Conservation (phyloP, 2,113 vertebrate genomes). For the Cyphomyrus discorhynchus region DNA sequence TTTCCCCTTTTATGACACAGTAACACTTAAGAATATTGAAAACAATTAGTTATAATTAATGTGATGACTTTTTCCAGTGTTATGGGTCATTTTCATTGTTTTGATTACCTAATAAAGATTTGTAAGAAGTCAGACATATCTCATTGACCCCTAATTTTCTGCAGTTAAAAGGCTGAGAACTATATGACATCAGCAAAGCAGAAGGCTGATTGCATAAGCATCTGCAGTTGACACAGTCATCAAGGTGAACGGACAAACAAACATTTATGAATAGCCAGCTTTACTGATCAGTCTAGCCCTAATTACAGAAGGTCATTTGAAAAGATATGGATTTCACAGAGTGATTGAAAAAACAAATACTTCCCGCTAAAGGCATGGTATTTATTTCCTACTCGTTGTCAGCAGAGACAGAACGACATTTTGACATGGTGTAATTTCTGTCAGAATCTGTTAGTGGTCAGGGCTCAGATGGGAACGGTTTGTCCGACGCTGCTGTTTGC, state of each 20-base stretch:
- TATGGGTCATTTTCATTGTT: not conserved
- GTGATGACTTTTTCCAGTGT: not conserved
- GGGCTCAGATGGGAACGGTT: not conserved
- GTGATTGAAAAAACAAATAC: not conserved
- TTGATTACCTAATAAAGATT: not conserved
- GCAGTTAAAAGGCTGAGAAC: not conserved
- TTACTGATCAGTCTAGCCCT: not conserved
- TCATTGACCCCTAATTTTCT: not conserved
- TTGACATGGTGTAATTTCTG: not conserved
- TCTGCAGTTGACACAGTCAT: not conserved
- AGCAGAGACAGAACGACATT: not conserved
- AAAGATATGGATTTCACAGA: not conserved
- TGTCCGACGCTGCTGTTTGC: not conserved
- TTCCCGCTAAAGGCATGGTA: not conserved
- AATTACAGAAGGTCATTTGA: not conserved
- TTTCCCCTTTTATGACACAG: not conserved
- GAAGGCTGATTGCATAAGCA: not conserved
- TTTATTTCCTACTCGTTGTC: not conserved
- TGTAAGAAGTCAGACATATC: not conserved
- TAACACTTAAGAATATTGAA: not conserved
- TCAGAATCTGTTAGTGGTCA: not conserved
- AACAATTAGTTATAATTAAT: not conserved
- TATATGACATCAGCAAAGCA: not conserved
- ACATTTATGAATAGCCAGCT: not conserved
- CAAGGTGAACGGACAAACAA: not conserved